These are phyloP conservation scores for Rhingia rostrata DNA, from an alignment of 2,888 invertebrate species.

Conservation along the genomic window DNA sequence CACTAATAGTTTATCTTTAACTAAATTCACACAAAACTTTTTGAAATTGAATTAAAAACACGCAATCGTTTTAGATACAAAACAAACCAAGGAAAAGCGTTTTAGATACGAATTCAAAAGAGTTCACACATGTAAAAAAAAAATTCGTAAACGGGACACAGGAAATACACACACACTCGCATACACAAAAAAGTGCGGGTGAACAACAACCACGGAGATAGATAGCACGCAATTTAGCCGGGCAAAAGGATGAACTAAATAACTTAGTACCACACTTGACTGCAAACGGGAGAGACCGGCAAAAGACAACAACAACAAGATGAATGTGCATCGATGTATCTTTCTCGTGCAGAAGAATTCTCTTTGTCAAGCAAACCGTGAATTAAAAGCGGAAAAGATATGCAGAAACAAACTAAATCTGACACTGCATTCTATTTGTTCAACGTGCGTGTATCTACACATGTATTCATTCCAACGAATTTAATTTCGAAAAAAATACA, in stretches of 20 bases:
- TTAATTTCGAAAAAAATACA: not conserved
- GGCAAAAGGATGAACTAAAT: slow-evolving; percentile 29
- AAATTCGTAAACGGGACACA: slow-evolving; percentile 16
- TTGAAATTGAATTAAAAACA: slow-evolving; percentile 44
- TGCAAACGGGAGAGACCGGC: slow-evolving; percentile 25
- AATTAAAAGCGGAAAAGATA: slow-evolving; percentile 18
- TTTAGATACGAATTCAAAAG: slow-evolving; percentile 25
- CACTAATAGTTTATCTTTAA: slow-evolving; percentile 23
- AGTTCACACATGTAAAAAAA: slow-evolving; percentile 16
- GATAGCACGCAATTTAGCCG: slow-evolving; percentile 12
- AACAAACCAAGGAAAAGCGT: slow-evolving; percentile 16
- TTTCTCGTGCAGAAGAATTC: slow-evolving; percentile 39
- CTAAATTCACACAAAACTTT: slow-evolving; percentile 28
- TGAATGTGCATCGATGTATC: slow-evolving; percentile 57
- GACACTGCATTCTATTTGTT: slow-evolving; percentile 19
- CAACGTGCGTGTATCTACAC: not conserved
- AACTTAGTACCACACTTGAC: slow-evolving; percentile 49
- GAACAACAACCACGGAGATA: slow-evolving; percentile 13
- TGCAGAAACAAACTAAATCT: not conserved
- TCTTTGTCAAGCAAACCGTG: slow-evolving; percentile 65
- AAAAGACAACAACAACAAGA: slow-evolving; percentile 17
- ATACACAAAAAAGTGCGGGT: slow-evolving; percentile 48
- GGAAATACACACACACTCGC: slow-evolving; percentile 4
- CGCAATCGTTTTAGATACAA: slow-evolving; percentile 32
- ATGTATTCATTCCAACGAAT: not conserved